These are phyloP conservation scores for Phaonia tiefii DNA, from an alignment of 2,888 invertebrate genomes.

Conservation along the genomic window DNA sequence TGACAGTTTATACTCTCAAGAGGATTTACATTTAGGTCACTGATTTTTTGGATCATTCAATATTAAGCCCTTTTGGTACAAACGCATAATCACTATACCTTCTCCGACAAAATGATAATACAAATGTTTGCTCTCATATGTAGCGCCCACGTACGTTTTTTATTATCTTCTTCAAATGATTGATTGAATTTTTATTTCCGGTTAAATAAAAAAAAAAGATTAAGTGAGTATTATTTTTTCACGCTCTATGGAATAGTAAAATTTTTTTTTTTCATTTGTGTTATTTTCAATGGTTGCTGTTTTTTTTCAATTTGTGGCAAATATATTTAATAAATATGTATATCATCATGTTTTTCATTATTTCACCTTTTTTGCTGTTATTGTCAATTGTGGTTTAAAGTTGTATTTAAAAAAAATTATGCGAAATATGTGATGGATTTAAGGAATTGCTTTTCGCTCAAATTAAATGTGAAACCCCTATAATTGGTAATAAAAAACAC, in stretches of 20 bases:
- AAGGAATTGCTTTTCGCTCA: no score
- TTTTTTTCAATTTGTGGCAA: slow-evolving; percentile 13
- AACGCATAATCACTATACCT: no score
- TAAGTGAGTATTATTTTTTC: slow-evolving; percentile 16
- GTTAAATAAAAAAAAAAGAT: background rate
- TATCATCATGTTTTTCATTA: background rate
- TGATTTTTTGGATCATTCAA: no score
- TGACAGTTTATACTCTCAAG: no score
- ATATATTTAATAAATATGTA: slow-evolving; percentile 22
- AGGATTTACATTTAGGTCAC: no score
- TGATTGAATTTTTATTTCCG: slow-evolving; percentile 60
- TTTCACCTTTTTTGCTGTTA: slow-evolving; percentile 30
- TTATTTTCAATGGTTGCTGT: background rate
- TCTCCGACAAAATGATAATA: no score
- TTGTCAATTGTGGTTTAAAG: slow-evolving; percentile 50
- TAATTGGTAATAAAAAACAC: no score
- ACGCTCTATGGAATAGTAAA: slow-evolving; percentile 8
- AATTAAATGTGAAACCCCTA: no score
- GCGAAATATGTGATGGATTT: slow-evolving; percentile 5
- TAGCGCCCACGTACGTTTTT: slow-evolving; percentile 14
- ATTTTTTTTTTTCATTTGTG: slow-evolving; percentile 23
- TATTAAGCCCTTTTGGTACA: no score
- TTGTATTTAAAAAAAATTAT: slow-evolving; percentile 25
- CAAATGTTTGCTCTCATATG: background rate
- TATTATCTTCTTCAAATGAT: slow-evolving; percentile 56